Evolutionary conservation across 2,888 invertebrate genomes (phyloP).

Genomic region (Coremacera marginata): DNA sequence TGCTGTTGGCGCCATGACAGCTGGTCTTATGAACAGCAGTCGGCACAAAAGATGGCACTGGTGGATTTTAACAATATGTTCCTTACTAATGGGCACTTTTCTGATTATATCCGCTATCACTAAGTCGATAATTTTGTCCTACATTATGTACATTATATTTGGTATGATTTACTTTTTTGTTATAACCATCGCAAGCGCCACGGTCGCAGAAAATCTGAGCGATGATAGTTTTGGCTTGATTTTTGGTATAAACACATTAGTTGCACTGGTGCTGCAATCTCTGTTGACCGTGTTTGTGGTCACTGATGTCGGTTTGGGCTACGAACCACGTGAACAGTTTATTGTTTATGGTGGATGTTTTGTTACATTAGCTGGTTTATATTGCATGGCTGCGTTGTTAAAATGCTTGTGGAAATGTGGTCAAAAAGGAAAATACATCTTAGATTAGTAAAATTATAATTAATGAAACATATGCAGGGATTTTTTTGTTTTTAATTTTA

Average conservation of each 20-base stretch:
- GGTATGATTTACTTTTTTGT: slow-evolving; percentile 79
- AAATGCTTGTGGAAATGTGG: not conserved
- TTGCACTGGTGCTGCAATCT: slow-evolving; percentile 77
- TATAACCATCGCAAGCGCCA: slow-evolving; percentile 80
- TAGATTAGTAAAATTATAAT: not conserved
- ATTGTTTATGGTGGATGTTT: slow-evolving; percentile 79
- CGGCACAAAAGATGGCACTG: slow-evolving; percentile 69
- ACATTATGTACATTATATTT: slow-evolving; percentile 75
- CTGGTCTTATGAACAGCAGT: slow-evolving; percentile 70
- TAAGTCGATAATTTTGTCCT: slow-evolving; percentile 73
- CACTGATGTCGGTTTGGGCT: slow-evolving; percentile 71
- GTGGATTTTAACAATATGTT: slow-evolving; percentile 70
- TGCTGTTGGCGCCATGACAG: slow-evolving; percentile 70
- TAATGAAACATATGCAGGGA: no score
- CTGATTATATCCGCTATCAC: slow-evolving; percentile 70
- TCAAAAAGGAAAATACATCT: not conserved
- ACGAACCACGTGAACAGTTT: slow-evolving; percentile 75
- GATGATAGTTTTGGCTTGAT: slow-evolving; percentile 83
- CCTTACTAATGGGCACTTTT: slow-evolving; percentile 69
- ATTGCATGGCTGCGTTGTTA: slow-evolving; percentile 66
- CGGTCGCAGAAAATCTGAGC: slow-evolving; percentile 79
- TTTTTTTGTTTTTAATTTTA: no score
- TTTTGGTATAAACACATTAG: slow-evolving; percentile 82
- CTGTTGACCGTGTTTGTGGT: slow-evolving; percentile 76
- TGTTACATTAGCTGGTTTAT: slow-evolving; percentile 74